phyloP scores from a whole-genome alignment of 1,140 invertebrate species.

The Mylabris phalerata region DNA sequence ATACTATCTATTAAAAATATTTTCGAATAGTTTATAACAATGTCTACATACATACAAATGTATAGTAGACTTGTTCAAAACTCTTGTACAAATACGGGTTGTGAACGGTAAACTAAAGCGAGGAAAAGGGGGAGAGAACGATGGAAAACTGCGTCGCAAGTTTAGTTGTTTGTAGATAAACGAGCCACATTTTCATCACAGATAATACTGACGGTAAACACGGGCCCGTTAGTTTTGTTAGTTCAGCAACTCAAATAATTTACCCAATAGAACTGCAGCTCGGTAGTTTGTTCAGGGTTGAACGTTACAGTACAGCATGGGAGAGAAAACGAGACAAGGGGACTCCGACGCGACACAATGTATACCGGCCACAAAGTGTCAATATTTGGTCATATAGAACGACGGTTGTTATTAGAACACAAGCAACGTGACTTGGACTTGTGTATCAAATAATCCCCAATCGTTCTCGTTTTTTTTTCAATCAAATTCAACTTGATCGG shows the following conservation, averaged over 20 bases:
- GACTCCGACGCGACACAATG: slow-evolving; percentile 27
- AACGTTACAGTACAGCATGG: not conserved
- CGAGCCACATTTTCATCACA: slow-evolving; percentile 38
- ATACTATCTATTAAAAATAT: no score
- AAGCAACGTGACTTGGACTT: slow-evolving; percentile 5
- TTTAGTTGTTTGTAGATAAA: slow-evolving; percentile 33
- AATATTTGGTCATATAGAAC: slow-evolving; percentile 40
- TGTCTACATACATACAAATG: no score
- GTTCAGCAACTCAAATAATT: slow-evolving; percentile 44
- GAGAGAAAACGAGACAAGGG: slow-evolving; percentile 10
- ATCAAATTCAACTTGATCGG: no score
- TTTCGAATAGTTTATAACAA: no score
- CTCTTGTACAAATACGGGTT: no score
- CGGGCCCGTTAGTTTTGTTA: slow-evolving; percentile 40
- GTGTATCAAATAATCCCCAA: no score
- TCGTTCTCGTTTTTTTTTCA: no score
- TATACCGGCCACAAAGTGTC: slow-evolving; percentile 37
- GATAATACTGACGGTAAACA: slow-evolving; percentile 40
- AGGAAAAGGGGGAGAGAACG: not conserved
- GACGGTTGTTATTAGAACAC: slow-evolving; percentile 31
- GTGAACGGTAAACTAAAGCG: no score
- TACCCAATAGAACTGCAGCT: slow-evolving; percentile 40
- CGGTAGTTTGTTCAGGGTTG: slow-evolving; percentile 36
- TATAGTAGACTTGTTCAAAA: no score
- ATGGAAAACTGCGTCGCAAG: slow-evolving; percentile 12